Conservation (phyloP, 2,797 vertebrate genomes). For the Spondyliosoma cantharus region DNA sequence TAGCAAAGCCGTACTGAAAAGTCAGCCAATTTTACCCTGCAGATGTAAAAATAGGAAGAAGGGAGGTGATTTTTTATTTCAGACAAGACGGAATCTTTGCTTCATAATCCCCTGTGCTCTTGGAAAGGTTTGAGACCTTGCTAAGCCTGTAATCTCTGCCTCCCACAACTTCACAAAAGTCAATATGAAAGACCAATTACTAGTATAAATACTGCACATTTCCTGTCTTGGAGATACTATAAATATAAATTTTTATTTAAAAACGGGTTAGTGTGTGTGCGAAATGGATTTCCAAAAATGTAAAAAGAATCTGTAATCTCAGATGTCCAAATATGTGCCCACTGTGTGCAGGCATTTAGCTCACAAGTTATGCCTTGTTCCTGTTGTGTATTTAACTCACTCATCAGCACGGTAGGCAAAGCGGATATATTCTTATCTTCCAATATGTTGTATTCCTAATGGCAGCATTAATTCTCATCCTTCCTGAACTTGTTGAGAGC, state of each 20-base stretch:
- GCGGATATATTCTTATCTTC: background rate
- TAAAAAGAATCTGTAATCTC: conserved; percentile 12
- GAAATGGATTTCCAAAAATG: conserved; percentile 8
- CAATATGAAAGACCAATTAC: conserved; percentile 75
- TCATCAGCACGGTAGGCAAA: background rate
- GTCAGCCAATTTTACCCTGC: conserved; percentile 60
- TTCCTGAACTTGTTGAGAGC: conserved; percentile 28
- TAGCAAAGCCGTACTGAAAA: conserved; percentile 56
- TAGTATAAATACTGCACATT: conserved; percentile 68
- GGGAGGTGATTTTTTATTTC: conserved; percentile 51
- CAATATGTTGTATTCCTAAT: background rate
- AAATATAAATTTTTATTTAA: background rate
- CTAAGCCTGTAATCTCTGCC: conserved; percentile 78
- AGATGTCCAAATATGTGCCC: background rate
- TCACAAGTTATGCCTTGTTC: background rate
- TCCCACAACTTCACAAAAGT: conserved; percentile 77
- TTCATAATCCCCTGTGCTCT: conserved; percentile 71
- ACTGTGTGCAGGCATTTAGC: background rate
- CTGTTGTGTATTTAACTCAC: background rate
- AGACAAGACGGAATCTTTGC: conserved; percentile 66
- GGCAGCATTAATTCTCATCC: conserved; percentile 5
- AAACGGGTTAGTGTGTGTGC: conserved; percentile 5
- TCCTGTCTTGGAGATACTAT: conserved; percentile 44
- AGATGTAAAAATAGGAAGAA: conserved; percentile 63
- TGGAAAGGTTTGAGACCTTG: conserved; percentile 76